Percentiles rank a stretch among this genome's conserved stretches.
These are phyloP conservation scores for Accipiter virgatus DNA, from an alignment of 2,113 vertebrate species.

Conservation along the genomic window DNA sequence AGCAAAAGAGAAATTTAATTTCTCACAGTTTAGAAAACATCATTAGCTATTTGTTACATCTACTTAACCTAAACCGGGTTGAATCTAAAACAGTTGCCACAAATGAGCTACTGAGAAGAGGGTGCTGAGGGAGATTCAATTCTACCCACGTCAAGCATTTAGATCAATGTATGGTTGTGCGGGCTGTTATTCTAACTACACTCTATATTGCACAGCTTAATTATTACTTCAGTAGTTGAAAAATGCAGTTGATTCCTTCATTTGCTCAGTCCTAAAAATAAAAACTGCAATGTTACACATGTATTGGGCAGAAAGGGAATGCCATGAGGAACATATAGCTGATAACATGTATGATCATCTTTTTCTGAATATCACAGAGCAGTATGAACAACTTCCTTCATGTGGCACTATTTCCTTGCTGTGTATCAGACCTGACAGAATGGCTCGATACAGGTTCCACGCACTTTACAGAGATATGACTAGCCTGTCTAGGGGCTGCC, in stretches of 20 bases:
- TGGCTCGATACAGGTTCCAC: background rate
- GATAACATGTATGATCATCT: background rate
- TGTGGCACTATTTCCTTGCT: background rate
- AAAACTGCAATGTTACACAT: background rate
- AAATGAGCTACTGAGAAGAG: background rate
- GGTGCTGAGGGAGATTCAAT: background rate
- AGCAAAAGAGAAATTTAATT: background rate
- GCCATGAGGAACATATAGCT: background rate
- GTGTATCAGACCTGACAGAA: background rate
- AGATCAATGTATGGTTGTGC: background rate
- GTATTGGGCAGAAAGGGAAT: background rate
- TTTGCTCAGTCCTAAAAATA: background rate
- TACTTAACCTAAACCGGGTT: background rate
- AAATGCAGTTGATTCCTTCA: background rate
- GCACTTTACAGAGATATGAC: background rate
- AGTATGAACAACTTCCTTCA: constrained; percentile 16
- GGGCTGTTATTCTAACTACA: background rate
- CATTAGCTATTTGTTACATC: background rate
- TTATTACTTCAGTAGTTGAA: background rate
- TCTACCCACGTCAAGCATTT: background rate
- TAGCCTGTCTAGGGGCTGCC: background rate
- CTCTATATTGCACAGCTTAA: background rate
- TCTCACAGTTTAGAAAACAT: background rate
- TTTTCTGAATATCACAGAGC: background rate
- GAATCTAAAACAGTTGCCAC: background rate